phyloP scores from a whole-genome alignment of 2,888 invertebrate genomes.

The Hirtodrosophila confusa region DNA sequence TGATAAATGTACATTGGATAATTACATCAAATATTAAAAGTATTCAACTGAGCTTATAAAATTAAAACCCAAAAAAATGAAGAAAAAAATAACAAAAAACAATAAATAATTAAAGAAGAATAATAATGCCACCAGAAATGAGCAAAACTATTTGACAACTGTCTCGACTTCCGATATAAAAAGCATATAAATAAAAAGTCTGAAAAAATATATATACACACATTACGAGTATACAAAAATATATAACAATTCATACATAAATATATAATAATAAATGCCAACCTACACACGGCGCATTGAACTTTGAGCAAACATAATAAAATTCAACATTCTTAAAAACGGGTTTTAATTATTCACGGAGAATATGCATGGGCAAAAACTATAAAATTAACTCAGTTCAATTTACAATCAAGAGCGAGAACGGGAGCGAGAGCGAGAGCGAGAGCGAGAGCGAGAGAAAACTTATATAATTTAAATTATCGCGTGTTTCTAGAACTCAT shows the following conservation, averaged over 20 bases:
- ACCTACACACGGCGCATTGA: constrained; percentile 14
- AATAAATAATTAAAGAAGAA: constrained; percentile 32
- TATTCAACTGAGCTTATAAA: constrained; percentile 78
- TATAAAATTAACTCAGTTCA: not conserved
- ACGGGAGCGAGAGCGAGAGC: not conserved
- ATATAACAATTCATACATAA: constrained; percentile 28
- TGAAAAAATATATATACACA: constrained; percentile 55
- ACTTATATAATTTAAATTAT: constrained; percentile 1
- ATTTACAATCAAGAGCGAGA: not conserved
- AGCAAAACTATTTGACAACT: constrained; percentile 62
- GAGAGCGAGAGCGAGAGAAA: not conserved
- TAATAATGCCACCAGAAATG: constrained; percentile 42
- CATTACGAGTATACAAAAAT: constrained; percentile 40
- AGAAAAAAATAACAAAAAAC: constrained; percentile 19
- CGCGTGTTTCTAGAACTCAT: not conserved
- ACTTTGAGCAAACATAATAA: constrained; percentile 14
- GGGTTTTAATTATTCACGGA: constrained; percentile 19
- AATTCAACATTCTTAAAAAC: constrained; percentile 11
- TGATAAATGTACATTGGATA: constrained; percentile 53
- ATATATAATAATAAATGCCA: constrained; percentile 26
- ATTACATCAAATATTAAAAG: constrained; percentile 62
- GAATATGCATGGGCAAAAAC: constrained; percentile 10
- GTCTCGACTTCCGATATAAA: constrained; percentile 75
- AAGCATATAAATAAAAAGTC: constrained; percentile 73
- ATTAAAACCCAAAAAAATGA: constrained; percentile 39